Conservation (phyloP, 2,888 invertebrate species). For the Sinopyrophorus schimmeli region DNA sequence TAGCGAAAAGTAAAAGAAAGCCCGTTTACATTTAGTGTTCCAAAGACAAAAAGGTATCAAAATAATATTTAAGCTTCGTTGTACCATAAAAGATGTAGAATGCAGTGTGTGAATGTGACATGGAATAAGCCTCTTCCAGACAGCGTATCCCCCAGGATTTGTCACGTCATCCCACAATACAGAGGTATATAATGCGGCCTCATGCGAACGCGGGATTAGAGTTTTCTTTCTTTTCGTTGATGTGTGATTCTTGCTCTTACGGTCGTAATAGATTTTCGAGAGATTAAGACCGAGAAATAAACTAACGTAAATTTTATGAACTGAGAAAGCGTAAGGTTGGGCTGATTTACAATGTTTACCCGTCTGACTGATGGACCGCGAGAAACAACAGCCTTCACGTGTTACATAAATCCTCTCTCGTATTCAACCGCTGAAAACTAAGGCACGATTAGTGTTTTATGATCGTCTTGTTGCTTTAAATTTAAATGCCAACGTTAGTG, state of each 20-base stretch:
- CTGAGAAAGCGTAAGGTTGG: slow-evolving; percentile 49
- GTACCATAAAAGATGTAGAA: slow-evolving; percentile 43
- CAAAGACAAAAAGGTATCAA: no score
- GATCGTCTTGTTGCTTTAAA: slow-evolving; percentile 31
- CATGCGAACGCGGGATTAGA: slow-evolving; percentile 27
- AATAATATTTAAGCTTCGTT: no score
- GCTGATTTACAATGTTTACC: slow-evolving; percentile 52
- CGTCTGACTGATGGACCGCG: slow-evolving; percentile 53
- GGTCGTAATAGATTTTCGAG: slow-evolving; percentile 37
- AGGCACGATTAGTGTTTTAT: slow-evolving; percentile 38
- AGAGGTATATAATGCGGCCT: slow-evolving; percentile 32
- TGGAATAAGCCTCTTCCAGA: slow-evolving; percentile 46
- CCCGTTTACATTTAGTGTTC: background rate
- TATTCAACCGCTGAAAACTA: slow-evolving; percentile 33
- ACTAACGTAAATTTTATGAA: slow-evolving; percentile 52
- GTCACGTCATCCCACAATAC: slow-evolving; percentile 53
- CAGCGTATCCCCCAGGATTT: slow-evolving; percentile 49
- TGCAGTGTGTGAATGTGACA: slow-evolving; percentile 49
- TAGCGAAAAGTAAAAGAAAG: background rate
- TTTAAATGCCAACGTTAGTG: slow-evolving; percentile 30
- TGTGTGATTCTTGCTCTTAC: slow-evolving; percentile 36
- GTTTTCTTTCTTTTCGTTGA: slow-evolving; percentile 32
- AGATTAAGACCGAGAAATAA: slow-evolving; percentile 52
- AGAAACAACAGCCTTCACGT: slow-evolving; percentile 55
- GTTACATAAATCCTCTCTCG: slow-evolving; percentile 51